phyloP scores from a whole-genome alignment of 2,888 invertebrate genomes.

The Cryptocephalus moraei region DNA sequence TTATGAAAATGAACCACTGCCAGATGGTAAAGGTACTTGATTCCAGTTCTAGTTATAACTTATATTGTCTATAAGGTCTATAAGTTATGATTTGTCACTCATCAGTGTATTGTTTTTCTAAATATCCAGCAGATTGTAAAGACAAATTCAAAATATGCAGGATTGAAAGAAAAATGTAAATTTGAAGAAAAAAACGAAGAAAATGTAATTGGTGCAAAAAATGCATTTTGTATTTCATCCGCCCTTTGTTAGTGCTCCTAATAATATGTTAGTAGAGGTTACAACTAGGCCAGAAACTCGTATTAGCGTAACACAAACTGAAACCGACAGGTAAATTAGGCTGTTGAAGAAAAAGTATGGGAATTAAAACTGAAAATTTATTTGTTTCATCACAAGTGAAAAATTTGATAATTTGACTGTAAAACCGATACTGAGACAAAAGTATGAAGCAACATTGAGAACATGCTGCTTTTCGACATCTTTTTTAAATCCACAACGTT shows the following conservation, averaged over 20 bases:
- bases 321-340: slow-evolving; percentile 1
- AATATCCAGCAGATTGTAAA: too few relatives aligned
- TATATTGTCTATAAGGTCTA: too few relatives aligned
- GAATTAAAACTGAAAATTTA: background rate
- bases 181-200: too few relatives aligned
- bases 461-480: slow-evolving; percentile 14
- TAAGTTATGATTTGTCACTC: too few relatives aligned
- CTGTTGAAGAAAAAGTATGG: background rate
- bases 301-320: slow-evolving; percentile 11
- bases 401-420: background rate
- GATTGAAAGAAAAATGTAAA: too few relatives aligned
- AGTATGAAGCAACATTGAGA: slow-evolving; percentile 7
- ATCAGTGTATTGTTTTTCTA: too few relatives aligned
- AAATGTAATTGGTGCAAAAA: too few relatives aligned
- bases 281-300: slow-evolving; percentile 7
- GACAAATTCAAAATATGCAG: too few relatives aligned
- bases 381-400: background rate
- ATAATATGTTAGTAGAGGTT: slow-evolving; percentile 11
- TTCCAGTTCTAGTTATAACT: too few relatives aligned
- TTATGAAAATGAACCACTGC: too few relatives aligned
- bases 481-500: slow-evolving; percentile 16
- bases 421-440: slow-evolving; percentile 1
- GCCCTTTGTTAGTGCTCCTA: slow-evolving; percentile 16
- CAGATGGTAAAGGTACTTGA: too few relatives aligned
- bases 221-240: too few relatives aligned